Evolutionary conservation across 1,140 invertebrate species (phyloP).

Genomic region (Vollenhovia emeryi): DNA sequence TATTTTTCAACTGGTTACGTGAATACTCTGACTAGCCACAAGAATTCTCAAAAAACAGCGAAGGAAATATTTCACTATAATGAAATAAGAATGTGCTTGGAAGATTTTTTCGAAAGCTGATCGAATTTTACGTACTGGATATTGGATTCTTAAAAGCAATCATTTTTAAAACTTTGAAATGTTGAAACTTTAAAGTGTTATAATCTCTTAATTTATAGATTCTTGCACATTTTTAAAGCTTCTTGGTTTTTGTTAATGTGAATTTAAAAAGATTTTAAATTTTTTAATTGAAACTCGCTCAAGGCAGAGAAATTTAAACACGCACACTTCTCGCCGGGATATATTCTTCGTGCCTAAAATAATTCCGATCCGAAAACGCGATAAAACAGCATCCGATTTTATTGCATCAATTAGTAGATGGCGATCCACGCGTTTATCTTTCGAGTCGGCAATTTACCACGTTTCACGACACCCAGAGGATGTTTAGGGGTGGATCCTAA

Average conservation of each 20-base stretch:
- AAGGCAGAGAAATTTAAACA: neutral
- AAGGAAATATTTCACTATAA: neutral
- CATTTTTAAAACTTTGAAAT: neutral
- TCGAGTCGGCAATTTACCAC: slow-evolving; percentile 45
- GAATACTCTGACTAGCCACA: neutral
- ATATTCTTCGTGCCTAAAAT: neutral
- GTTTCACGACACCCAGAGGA: slow-evolving; percentile 59
- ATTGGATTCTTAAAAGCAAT: neutral
- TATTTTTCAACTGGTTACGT: neutral
- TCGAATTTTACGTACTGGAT: neutral
- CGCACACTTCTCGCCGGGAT: neutral
- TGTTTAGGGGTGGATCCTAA: slow-evolving; percentile 8
- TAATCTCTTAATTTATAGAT: neutral
- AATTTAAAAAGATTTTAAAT: neutral
- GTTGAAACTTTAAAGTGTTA: neutral
- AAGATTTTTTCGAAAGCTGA: neutral
- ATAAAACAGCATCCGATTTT: slow-evolving; percentile 55
- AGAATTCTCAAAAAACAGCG: neutral
- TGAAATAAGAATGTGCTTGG: neutral
- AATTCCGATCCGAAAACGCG: slow-evolving; percentile 1
- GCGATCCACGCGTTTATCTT: slow-evolving; percentile 64
- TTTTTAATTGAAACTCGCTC: neutral
- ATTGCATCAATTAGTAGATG: slow-evolving; percentile 69
- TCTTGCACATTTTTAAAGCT: neutral
- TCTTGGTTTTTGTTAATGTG: neutral